phyloP scores from a whole-genome alignment of 2,797 vertebrate species.

The Cryptoprocta ferox region DNA sequence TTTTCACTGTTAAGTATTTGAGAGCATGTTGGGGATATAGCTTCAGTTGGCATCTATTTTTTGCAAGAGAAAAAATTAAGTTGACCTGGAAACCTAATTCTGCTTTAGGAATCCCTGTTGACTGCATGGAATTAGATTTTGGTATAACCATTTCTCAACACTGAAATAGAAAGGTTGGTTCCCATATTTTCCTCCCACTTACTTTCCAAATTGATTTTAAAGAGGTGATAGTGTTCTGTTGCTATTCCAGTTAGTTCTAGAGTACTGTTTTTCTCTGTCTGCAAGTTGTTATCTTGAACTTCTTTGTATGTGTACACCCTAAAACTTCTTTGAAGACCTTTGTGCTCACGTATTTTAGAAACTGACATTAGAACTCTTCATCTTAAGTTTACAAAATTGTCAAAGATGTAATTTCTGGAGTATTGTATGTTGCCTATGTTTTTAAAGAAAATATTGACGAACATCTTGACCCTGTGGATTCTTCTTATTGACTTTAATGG shows the following conservation, averaged over 20 bases:
- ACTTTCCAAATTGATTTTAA: background rate
- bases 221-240: background rate
- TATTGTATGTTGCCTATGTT: background rate
- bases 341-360: background rate
- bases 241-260: background rate
- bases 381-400: background rate
- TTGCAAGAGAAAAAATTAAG: background rate
- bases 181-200: background rate
- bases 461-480: background rate
- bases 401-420: background rate
- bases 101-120: background rate
- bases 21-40: background rate
- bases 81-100: constrained; percentile 24
- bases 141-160: background rate
- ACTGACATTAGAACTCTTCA: background rate
- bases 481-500: background rate
- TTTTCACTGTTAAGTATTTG: background rate
- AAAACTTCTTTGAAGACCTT: background rate
- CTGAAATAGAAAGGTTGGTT: background rate
- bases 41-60: background rate
- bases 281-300: background rate
- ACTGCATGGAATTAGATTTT: background rate
- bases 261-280: background rate
- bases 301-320: background rate
- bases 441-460: background rate